Evolutionary conservation across 2,113 vertebrate species (phyloP), one percentile per base, ranked within the genome.

Genomic region (Rhinichthys klamathensis): DNA sequence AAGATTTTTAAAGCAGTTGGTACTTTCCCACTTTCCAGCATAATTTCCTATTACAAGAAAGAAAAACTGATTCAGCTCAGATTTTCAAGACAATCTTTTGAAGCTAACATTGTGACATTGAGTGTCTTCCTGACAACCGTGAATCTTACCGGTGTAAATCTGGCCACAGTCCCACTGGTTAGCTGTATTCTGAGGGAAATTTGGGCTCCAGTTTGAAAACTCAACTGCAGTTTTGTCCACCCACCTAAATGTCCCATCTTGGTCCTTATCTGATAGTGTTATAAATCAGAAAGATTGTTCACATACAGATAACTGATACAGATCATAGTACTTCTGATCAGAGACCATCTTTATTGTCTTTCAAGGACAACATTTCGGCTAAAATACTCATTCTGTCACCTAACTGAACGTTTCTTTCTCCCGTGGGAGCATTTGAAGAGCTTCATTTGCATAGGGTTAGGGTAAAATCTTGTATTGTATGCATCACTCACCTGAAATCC

Each of bases 1-100:
- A 69, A 91, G 89, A 7, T 88, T 93, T 89, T 93, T 95, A 89
- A 94, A 95, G 92, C 95, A 96, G 90, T 91, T 95, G 32, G 92
- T 91, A 1, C 94, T 95, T 90, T 95, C 94, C 95, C 95, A 96
- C 86, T 93, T 92, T n/a, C 95, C 95, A 0, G 89, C 89, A 69
- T 94, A 94, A 84, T 95, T 95, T 84, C 95, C 94, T 95, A 85
- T 6, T 38, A 13, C 7, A 11, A 6, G 49, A 2, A 13, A 56
- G 16, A 54, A 54, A 32, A 77, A 35, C 4, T 12, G 13, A 58
- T 18, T 58, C 7, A 56, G 75, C 23, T 21, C n/a, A 32, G 12
- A n/a, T 15, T 46, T 65, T 30, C 13, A 30, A 65, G 6, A 6
- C 18, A 35, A 11, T 23, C 9, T 41, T 70, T 18, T 70, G 23